A percentile compares a stretch with the other conserved stretches of the same genome.
These are phyloP conservation scores for Trachemys scripta DNA, from an alignment of 2,113 vertebrate genomes.

Conservation along the genomic window DNA sequence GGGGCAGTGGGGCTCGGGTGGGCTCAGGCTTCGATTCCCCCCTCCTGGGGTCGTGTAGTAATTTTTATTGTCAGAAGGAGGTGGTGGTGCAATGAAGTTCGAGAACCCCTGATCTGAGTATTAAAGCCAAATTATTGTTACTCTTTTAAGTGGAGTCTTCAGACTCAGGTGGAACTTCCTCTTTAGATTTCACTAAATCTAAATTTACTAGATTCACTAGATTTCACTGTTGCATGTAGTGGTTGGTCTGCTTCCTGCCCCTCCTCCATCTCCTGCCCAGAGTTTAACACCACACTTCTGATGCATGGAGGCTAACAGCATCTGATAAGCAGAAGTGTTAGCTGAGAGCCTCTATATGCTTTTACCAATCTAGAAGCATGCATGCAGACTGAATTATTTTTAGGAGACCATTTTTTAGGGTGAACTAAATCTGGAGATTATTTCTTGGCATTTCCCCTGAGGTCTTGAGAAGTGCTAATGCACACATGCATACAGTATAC, in stretches of 20 bases:
- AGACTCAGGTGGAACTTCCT: rapidly evolving
- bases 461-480: too few relatives aligned
- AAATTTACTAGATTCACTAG: neutral
- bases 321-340: neutral
- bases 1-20: too few relatives aligned
- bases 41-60: too few relatives aligned
- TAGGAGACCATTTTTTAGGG: neutral
- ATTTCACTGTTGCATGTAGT: neutral
- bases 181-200: neutral
- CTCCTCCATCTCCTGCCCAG: neutral
- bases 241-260: neutral
- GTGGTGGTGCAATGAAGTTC: too few relatives aligned
- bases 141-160: conserved; percentile 18
- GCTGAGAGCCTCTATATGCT: neutral
- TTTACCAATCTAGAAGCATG: neutral
- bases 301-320: neutral
- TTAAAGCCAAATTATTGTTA: neutral
- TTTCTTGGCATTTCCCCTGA: too few relatives aligned
- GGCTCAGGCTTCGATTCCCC: too few relatives aligned
- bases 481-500: too few relatives aligned
- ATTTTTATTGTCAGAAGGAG: too few relatives aligned
- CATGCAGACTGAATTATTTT: neutral
- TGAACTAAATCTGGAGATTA: neutral
- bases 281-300: neutral
- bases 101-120: neutral